These are phyloP conservation scores for Taurulus bubalis DNA, from an alignment of 2,113 vertebrate species.

Conservation along the genomic window DNA sequence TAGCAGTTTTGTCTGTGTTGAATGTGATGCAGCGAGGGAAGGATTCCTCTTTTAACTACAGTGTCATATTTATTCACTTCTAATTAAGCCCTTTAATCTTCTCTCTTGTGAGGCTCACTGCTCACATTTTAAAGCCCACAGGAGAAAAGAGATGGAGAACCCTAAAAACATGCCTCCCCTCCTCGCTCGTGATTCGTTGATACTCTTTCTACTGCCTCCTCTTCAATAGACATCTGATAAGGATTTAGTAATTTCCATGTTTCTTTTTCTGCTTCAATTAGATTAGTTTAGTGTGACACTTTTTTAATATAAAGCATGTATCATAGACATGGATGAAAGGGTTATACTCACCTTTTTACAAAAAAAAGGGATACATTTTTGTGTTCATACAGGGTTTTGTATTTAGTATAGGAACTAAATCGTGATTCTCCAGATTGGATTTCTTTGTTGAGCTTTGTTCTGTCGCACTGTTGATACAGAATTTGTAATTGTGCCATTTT, in stretches of 20 bases:
- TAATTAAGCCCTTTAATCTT: slow-evolving; percentile 78
- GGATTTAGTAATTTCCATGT: slow-evolving; percentile 19
- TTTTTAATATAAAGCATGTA: background rate
- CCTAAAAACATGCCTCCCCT: slow-evolving; percentile 34
- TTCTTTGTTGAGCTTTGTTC: background rate
- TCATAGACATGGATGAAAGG: background rate
- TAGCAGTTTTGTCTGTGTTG: slow-evolving; percentile 28
- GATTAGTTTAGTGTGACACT: background rate
- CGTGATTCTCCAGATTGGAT: background rate
- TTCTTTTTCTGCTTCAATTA: slow-evolving; percentile 11
- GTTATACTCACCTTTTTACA: background rate
- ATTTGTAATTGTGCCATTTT: background rate
- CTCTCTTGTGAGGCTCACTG: slow-evolving; percentile 61
- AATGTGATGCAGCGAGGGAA: slow-evolving; percentile 42
- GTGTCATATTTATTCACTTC: slow-evolving; percentile 75
- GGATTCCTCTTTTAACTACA: slow-evolving; percentile 73
- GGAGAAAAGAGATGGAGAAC: slow-evolving; percentile 53
- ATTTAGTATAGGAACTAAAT: background rate
- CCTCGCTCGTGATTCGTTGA: slow-evolving; percentile 4
- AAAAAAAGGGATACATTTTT: background rate
- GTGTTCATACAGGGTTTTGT: background rate
- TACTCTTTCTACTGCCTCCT: slow-evolving; percentile 15
- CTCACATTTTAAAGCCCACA: slow-evolving; percentile 68
- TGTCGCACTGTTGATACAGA: background rate
- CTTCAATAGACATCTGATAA: slow-evolving; percentile 31